Conservation (phyloP, 2,797 vertebrate species). For the Liparis tanakae region DNA sequence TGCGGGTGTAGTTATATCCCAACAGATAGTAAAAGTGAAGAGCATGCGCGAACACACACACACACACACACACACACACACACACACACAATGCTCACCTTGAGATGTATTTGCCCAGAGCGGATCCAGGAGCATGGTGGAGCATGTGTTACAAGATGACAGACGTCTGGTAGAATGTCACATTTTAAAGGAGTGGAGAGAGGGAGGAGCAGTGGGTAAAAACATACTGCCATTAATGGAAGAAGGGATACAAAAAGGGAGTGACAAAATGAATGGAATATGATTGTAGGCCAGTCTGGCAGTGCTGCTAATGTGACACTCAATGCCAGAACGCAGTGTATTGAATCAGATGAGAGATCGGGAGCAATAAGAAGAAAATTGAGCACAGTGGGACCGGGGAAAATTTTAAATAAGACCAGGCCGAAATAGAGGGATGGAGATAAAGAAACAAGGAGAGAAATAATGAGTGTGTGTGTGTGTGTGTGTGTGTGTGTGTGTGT, state of each 20-base stretch:
- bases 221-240: constrained; percentile 38
- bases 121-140: constrained; percentile 67
- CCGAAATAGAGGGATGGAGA: constrained; percentile 12
- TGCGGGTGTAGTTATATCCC: constrained; percentile 53
- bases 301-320: constrained; percentile 50
- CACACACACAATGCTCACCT: constrained; percentile 55
- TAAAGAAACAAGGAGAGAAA: constrained; percentile 20
- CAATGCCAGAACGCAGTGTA: constrained; percentile 36
- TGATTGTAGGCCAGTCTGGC: constrained; percentile 40
- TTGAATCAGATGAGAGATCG: constrained; percentile 39
- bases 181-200: constrained; percentile 50
- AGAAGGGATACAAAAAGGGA: constrained; percentile 28
- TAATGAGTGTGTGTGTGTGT: constrained; percentile 1
- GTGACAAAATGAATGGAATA: constrained; percentile 46
- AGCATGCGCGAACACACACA: constrained; percentile 25
- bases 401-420: constrained; percentile 31
- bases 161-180: constrained; percentile 64
- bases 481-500: background rate
- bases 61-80: constrained; percentile 18
- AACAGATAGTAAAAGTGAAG: constrained; percentile 46
- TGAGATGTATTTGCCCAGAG: constrained; percentile 76
- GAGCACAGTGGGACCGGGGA: constrained; percentile 3
- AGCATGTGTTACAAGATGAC: constrained; percentile 72
- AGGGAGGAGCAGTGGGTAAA: constrained; percentile 35
- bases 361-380: constrained; percentile 22